A percentile compares a stretch with the other conserved stretches of the same genome.
phyloP scores from a whole-genome alignment of 1,140 invertebrate species.

The Galleria mellonella region DNA sequence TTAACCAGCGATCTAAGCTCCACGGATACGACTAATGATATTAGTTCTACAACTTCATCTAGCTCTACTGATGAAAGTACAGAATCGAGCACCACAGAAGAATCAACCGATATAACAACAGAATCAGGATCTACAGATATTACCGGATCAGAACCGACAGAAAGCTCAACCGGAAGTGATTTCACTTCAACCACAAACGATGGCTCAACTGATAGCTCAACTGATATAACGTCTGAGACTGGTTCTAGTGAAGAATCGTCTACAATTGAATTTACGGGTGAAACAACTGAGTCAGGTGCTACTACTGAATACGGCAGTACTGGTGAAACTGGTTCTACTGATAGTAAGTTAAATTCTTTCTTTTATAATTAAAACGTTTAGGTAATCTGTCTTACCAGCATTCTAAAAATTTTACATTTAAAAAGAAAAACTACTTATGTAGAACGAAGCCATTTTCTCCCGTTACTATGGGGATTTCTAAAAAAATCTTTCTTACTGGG shows the following conservation, averaged over 20 bases:
- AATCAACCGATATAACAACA: not conserved
- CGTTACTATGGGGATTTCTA: no score
- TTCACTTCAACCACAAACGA: not conserved
- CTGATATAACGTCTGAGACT: conserved; percentile 3
- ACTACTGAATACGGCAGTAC: conserved; percentile 5
- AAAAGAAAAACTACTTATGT: no score
- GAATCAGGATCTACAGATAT: conserved; percentile 2
- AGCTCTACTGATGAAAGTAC: conserved; percentile 10
- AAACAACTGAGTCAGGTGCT: conserved; percentile 1
- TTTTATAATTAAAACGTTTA: no score
- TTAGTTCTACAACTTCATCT: conserved; percentile 13
- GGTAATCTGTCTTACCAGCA: no score
- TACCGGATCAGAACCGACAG: conserved; percentile 1
- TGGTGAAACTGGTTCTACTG: not conserved
- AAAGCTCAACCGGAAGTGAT: not conserved
- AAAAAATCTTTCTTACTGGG: no score
- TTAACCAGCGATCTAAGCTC: conserved; percentile 5
- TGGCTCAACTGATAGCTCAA: conserved; percentile 6
- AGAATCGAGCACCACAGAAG: conserved; percentile 11
- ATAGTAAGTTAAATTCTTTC: not conserved
- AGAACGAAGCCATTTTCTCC: no score
- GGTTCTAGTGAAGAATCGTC: not conserved
- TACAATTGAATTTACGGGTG: not conserved
- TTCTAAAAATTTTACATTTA: no score
- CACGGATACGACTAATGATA: not conserved